A percentile compares a stretch with the other conserved stretches of the same genome.
Conservation (phyloP, 2,888 invertebrate species). For the Alcis repandata region DNA sequence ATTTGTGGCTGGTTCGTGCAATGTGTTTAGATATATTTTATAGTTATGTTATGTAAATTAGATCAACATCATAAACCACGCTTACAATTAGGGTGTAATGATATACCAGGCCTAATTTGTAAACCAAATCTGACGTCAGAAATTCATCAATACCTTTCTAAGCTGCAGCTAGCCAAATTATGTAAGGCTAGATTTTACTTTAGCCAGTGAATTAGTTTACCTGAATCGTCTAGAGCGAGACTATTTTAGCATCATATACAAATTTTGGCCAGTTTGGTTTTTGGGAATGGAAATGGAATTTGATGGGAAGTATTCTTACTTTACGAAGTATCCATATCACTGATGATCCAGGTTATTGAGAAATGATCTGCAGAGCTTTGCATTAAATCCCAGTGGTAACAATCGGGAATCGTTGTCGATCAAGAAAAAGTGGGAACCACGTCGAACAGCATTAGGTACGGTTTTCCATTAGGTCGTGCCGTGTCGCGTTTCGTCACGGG, state of each 20-base stretch:
- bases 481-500: conserved; percentile 74
- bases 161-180: conserved; percentile 37
- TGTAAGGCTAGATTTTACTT: conserved; percentile 9
- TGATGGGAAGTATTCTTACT: too few relatives aligned
- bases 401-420: background rate
- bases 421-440: background rate
- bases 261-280: too few relatives aligned
- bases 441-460: conserved; percentile 28
- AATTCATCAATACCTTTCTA: conserved; percentile 42
- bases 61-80: conserved; percentile 25
- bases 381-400: too few relatives aligned
- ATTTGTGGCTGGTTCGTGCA: background rate
- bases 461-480: conserved; percentile 56
- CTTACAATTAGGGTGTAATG: conserved; percentile 27
- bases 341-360: too few relatives aligned
- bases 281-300: too few relatives aligned
- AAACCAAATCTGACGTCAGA: conserved; percentile 37
- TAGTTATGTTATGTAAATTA: conserved; percentile 7
- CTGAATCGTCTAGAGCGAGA: too few relatives aligned
- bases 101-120: conserved; percentile 21
- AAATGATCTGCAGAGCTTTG: too few relatives aligned
- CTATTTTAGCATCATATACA: too few relatives aligned
- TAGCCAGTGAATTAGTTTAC: too few relatives aligned
- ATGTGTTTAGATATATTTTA: background rate
- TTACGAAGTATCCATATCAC: too few relatives aligned